Evolutionary conservation across 2,113 vertebrate species (phyloP).

Genomic region (Centropus unirufus): DNA sequence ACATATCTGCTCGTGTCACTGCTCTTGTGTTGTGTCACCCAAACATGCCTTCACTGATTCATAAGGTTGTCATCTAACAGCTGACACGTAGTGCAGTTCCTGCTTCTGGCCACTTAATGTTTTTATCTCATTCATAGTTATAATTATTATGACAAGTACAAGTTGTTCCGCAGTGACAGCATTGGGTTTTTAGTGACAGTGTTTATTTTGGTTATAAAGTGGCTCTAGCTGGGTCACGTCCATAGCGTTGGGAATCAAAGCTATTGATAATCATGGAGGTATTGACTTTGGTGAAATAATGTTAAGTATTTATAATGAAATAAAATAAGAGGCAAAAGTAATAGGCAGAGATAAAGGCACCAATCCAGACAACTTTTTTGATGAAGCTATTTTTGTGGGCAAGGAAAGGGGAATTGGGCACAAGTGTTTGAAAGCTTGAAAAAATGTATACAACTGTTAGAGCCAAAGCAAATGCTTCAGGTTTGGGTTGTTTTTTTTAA

Average conservation of each 20-base stretch:
- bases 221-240: neutral
- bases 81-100: slow-evolving; percentile 25
- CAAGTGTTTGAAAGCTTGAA: neutral
- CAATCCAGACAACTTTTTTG: neutral
- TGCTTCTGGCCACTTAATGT: neutral
- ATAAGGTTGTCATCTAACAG: slow-evolving; percentile 36
- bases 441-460: neutral
- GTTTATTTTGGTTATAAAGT: neutral
- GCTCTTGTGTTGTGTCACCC: neutral
- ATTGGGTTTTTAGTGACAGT: neutral
- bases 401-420: neutral
- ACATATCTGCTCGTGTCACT: neutral
- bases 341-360: neutral
- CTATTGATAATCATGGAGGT: neutral
- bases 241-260: neutral
- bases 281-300: neutral
- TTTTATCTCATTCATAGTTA: slow-evolving; percentile 40
- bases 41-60: neutral
- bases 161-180: neutral
- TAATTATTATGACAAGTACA: slow-evolving; percentile 51
- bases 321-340: neutral
- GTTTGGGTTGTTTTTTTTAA: neutral
- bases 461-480: neutral
- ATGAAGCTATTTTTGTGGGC: neutral
- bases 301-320: neutral